Evolutionary conservation across 2,888 invertebrate species (phyloP), one percentile per base, ranked within the genome.

Genomic region (Standfussiana lucernea): DNA sequence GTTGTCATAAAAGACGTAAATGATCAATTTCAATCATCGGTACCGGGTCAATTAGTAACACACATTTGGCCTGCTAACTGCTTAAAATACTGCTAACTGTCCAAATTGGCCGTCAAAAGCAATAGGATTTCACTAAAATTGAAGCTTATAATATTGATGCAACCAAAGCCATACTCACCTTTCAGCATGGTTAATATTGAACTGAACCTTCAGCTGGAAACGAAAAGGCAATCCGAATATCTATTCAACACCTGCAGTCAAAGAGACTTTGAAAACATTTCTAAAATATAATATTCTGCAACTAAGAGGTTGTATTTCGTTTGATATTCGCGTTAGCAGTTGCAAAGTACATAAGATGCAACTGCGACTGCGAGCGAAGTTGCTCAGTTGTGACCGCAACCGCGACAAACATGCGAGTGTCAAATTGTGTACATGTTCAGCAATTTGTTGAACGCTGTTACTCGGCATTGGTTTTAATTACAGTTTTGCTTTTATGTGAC

Each of bases 251-350:
- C 45, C 47, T 68, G 11, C 47, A 64, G 37, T 40, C 53, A 83
- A 77, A 70, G 53, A 83, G 61, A 70, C 42, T 77, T 70, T 28
- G 3, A 35, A 70, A 77, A 56, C 61, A 67, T 78, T 77, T 40
- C 66, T 40, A 35, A 83, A 83, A 80, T 70, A 78, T 82, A 70
- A 77, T 85, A 85, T 72, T 81, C 50, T 42, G 59, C 82, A 72
- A 62, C 50, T 65, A 71, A 77, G 71, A 77, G 70, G 37, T 45
- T 61, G 65, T 56, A 69, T 65, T 56, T 50, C 56, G n/a, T 73
- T 72, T 82, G 66, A 64, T 61, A 80, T 75, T 68, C 62, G 56
- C 69, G 62, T 75, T 62, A 79, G 83, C 65, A 59, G 50, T 66
- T 75, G 42, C 72, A 70, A 68, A 87, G 74, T 76, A 65, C 67